phyloP scores from a whole-genome alignment of 2,797 vertebrate species.

The Emydoidea blandingii region DNA sequence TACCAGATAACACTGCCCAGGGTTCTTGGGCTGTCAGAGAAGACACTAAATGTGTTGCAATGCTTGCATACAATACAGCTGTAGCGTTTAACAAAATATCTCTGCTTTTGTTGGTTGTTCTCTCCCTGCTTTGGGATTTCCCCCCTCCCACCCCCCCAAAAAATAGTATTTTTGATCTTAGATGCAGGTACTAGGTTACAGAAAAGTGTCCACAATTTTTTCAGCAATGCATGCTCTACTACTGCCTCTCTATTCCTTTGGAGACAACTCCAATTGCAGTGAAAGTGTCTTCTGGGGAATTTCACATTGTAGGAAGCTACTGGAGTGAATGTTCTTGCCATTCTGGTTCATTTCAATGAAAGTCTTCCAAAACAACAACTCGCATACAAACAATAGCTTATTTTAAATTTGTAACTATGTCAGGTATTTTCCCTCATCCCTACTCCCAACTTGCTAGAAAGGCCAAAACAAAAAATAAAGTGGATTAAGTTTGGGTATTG shows the following conservation, averaged over 20 bases:
- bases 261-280: conserved; percentile 30
- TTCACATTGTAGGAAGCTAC: conserved; percentile 52
- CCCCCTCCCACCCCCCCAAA: too few relatives aligned
- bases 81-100: conserved; percentile 31
- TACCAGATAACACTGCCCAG: background rate
- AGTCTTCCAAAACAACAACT: conserved; percentile 10
- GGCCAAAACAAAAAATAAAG: background rate
- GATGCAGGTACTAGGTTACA: accelerated
- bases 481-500: background rate
- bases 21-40: background rate
- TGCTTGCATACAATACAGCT: background rate
- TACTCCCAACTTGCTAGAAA: background rate
- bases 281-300: conserved; percentile 20
- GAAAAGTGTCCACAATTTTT: conserved; percentile 19
- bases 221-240: background rate
- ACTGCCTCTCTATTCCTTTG: background rate
- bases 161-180: conserved; percentile 37
- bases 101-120: background rate
- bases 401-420: background rate
- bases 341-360: conserved; percentile 15
- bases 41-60: background rate
- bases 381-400: background rate
- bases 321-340: conserved; percentile 35
- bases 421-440: background rate
- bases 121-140: background rate